Evolutionary conservation across 2,888 invertebrate species (phyloP).

Genomic region (Hirudinaria manillensis): DNA sequence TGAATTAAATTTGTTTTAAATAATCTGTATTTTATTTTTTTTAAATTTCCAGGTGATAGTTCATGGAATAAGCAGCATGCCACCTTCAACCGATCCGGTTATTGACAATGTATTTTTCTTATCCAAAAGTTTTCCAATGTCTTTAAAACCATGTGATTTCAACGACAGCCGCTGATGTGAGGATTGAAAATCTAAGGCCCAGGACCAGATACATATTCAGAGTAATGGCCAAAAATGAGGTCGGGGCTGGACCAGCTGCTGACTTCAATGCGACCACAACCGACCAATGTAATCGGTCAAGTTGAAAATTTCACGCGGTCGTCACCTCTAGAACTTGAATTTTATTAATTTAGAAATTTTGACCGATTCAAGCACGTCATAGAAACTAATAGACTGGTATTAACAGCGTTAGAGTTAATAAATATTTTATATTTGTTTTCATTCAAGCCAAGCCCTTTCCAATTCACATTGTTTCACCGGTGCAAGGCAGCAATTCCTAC

Average conservation of each 20-base stretch:
- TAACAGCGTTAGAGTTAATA: background rate
- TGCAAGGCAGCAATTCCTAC: conserved; percentile 31
- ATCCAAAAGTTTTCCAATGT: too few species aligned
- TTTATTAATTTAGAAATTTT: too few species aligned
- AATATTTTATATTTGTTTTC: background rate
- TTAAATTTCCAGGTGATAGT: too few species aligned
- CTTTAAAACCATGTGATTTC: too few species aligned
- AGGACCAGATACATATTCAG: conserved; percentile 9
- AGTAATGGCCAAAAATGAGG: conserved; percentile 22
- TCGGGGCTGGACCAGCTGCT: background rate
- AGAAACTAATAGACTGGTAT: too few species aligned
- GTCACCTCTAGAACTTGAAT: too few species aligned
- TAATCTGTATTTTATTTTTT: too few species aligned
- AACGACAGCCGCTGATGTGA: background rate
- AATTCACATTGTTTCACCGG: conserved; percentile 32
- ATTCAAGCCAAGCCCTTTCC: conserved; percentile 37
- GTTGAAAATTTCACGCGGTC: background rate
- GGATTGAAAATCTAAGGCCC: conserved; percentile 16
- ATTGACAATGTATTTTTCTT: too few species aligned
- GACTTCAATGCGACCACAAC: conserved; percentile 6
- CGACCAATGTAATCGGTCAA: conserved; percentile 7
- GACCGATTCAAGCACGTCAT: too few species aligned
- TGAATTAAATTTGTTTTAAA: too few species aligned
- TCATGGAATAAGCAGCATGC: too few species aligned
- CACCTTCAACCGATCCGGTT: too few species aligned